These are phyloP conservation scores for Lordiphosa andalusiaca DNA, from an alignment of 2,888 invertebrate genomes.

Conservation along the genomic window DNA sequence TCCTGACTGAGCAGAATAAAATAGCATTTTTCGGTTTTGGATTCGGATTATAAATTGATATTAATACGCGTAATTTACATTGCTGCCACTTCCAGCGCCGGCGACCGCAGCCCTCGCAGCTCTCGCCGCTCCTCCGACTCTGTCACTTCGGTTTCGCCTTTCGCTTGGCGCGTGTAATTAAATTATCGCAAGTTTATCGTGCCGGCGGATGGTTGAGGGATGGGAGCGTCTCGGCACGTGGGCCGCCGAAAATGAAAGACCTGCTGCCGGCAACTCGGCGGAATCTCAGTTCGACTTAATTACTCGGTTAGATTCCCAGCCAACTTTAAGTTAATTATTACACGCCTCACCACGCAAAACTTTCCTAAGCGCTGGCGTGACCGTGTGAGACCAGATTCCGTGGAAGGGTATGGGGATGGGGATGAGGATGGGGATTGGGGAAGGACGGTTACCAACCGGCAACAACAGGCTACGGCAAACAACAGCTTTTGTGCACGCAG, in stretches of 20 bases:
- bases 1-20: slow-evolving; percentile 38
- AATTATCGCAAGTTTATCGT: slow-evolving; percentile 59
- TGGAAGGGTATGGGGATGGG: too few species aligned
- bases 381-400: slow-evolving; percentile 3
- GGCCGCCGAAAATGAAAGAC: slow-evolving; percentile 19
- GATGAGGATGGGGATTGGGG: too few species aligned
- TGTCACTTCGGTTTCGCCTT: slow-evolving; percentile 26
- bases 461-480: background rate
- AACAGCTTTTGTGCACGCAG: slow-evolving; percentile 13
- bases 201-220: slow-evolving; percentile 28
- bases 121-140: background rate
- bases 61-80: slow-evolving; percentile 62
- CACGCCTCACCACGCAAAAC: slow-evolving; percentile 18
- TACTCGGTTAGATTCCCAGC: slow-evolving; percentile 48
- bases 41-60: slow-evolving; percentile 65
- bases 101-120: slow-evolving; percentile 19
- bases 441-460: background rate
- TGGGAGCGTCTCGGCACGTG: slow-evolving; percentile 20
- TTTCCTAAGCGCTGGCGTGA: slow-evolving; percentile 13
- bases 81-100: slow-evolving; percentile 50
- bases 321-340: slow-evolving; percentile 44
- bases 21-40: slow-evolving; percentile 39
- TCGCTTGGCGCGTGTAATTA: slow-evolving; percentile 56
- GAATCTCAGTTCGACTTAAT: slow-evolving; percentile 49
- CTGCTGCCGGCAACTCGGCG: slow-evolving; percentile 14